A percentile compares a stretch with the other conserved stretches of the same genome.
These are phyloP conservation scores for Apodemia mormo DNA, from an alignment of 2,888 invertebrate genomes.

Conservation along the genomic window DNA sequence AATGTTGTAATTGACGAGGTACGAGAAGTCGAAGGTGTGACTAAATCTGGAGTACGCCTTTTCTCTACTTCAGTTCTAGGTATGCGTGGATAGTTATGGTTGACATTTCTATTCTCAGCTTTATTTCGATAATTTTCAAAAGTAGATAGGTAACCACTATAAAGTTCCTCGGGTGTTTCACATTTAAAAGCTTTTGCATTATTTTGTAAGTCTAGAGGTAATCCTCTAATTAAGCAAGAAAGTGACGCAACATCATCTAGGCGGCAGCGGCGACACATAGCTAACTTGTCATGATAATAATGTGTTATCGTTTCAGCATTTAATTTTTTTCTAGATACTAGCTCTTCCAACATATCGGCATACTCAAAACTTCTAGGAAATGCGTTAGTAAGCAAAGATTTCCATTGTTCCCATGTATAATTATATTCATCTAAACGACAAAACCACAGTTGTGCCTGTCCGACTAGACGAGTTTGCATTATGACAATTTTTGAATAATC, in stretches of 20 bases:
- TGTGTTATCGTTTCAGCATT: constrained; percentile 39
- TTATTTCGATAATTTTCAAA: constrained; percentile 35
- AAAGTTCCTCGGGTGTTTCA: constrained; percentile 37
- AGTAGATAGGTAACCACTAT: constrained; percentile 38
- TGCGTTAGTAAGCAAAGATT: constrained; percentile 37
- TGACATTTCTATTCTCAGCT: too few relatives aligned
- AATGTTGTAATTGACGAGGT: too few relatives aligned
- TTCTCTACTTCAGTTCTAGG: neutral
- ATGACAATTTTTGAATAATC: too few relatives aligned
- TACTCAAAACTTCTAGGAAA: constrained; percentile 42
- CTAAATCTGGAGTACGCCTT: constrained; percentile 16
- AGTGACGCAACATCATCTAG: constrained; percentile 37
- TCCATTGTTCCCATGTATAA: constrained; percentile 42
- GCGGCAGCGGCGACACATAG: constrained; percentile 43
- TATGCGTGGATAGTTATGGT: neutral
- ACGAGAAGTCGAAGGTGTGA: neutral
- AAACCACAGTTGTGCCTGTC: constrained; percentile 41
- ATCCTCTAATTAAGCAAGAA: constrained; percentile 41
- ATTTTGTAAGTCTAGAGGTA: constrained; percentile 26
- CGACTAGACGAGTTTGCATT: constrained; percentile 18
- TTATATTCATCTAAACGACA: constrained; percentile 40
- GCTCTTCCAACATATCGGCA: constrained; percentile 36
- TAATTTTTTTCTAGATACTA: constrained; percentile 38
- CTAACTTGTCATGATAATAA: constrained; percentile 44
- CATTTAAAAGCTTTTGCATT: constrained; percentile 43